Percentiles rank a stretch among this genome's conserved stretches.
Conservation (phyloP, 2,113 vertebrate genomes). For the Stigmatopora argus region DNA sequence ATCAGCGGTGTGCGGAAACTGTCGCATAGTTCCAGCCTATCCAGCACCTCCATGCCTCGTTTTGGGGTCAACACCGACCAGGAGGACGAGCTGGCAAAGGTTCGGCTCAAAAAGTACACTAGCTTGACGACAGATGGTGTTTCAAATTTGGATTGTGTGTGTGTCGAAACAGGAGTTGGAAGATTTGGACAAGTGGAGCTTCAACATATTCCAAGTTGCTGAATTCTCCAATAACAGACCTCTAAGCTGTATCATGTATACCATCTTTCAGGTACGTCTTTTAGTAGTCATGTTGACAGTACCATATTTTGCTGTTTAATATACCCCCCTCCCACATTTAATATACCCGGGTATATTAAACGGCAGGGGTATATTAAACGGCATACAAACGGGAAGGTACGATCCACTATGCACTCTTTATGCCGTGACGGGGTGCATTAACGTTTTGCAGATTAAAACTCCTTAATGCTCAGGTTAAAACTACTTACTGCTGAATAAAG, state of each 20-base stretch:
- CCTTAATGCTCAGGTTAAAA: no score
- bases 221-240: conserved; percentile 82
- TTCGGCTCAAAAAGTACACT: conserved; percentile 11
- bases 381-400: no score
- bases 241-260: conserved; percentile 82
- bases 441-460: no score
- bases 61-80: conserved; percentile 82
- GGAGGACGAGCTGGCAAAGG: conserved; percentile 80
- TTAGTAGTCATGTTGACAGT: background rate
- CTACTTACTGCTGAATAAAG: no score
- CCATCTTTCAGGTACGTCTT: conserved; percentile 82
- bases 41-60: conserved; percentile 71
- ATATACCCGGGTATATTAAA: no score
- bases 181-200: conserved; percentile 82
- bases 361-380: no score
- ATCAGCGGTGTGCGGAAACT: conserved; percentile 68
- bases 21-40: conserved; percentile 68
- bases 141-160: background rate
- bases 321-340: no score
- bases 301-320: no score
- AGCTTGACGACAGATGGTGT: background rate
- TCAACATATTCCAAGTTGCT: conserved; percentile 81
- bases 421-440: no score
- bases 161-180: conserved; percentile 76
- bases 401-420: no score